Conservation (phyloP, 2,888 invertebrate species). For the Craniophora ligustri region DNA sequence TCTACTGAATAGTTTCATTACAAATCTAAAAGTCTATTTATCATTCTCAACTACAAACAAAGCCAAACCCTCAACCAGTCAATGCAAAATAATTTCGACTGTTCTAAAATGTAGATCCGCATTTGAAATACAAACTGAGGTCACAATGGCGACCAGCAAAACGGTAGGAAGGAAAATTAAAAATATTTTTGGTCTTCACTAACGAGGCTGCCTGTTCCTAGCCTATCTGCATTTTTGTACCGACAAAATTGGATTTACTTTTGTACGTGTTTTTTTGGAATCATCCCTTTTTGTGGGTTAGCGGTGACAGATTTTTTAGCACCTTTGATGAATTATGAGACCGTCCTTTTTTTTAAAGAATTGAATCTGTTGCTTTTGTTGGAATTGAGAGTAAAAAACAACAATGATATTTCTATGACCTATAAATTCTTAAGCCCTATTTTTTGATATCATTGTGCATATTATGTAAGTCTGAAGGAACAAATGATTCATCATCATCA, state of each 20-base stretch:
- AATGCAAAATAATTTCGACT: conserved; percentile 29
- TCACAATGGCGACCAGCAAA: conserved; percentile 68
- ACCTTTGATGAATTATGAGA: conserved; percentile 21
- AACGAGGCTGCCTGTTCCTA: conserved; percentile 58
- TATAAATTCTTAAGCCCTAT: no score
- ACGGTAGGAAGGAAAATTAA: conserved; percentile 80
- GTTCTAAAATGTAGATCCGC: conserved; percentile 50
- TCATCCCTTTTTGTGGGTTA: conserved; percentile 45
- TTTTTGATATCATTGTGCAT: no score
- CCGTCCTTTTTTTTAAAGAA: not conserved
- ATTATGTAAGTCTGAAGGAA: no score
- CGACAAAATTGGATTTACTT: conserved; percentile 63
- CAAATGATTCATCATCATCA: no score
- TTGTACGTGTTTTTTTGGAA: conserved; percentile 51
- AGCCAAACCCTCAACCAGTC: conserved; percentile 24
- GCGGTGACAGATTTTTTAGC: conserved; percentile 34
- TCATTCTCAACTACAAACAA: no score
- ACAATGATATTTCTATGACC: no score
- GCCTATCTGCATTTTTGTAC: conserved; percentile 64
- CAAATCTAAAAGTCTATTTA: no score
- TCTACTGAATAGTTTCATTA: no score
- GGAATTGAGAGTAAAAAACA: no score
- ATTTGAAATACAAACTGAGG: conserved; percentile 58
- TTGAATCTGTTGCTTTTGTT: not conserved
- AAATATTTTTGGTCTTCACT: conserved; percentile 63